Evolutionary conservation across 2,888 invertebrate species (phyloP), one percentile per base, ranked within the genome.

Genomic region (Anaspis maculata): DNA sequence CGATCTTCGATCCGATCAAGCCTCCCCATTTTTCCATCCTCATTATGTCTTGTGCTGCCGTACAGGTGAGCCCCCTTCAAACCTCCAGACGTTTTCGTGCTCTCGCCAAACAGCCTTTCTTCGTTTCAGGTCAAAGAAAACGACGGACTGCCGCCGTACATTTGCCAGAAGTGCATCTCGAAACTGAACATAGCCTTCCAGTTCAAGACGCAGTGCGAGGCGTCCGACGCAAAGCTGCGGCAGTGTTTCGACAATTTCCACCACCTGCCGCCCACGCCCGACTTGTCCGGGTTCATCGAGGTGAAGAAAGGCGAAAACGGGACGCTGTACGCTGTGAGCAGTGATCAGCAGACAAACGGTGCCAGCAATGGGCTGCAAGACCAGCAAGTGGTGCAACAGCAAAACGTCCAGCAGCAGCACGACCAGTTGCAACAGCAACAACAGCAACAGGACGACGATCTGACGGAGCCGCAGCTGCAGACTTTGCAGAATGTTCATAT

Each of bases 21-120:
- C 64, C 66, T 13, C 61, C 63, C 16, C 62, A 64, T 50, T 64
- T 66, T 46, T 62, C 66, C 5, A 56, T 64, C 34, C 47, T 66
- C 39, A 63, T 67, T 27, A 67, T 65, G 63, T 61, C 64, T 38
- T 67, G 67, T 51, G 62, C 66, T 30, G 54, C 62, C 27, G 64
- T 67, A 2, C 62, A 67, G 58, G 67, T 67, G 57, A 55, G 25
- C 15, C 6, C 21, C 22, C 22, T 23, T 25, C 27, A 24, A 13
- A 13, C 22, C 12, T 7, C 9, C 12, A 23, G 24, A 4, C 1
- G n/a, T n/a, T n/a, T n/a, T n/a, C n/a, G n/a, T n/a, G n/a, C n/a
- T n/a, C n/a, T n/a, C n/a, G n/a, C n/a, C n/a, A n/a, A n/a, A n/a
- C n/a, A n/a, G n/a, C n/a, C n/a, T n/a, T 19, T 9, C 19, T 5